These are phyloP conservation scores for Pheosia tremula DNA, from an alignment of 2,888 invertebrate genomes.

Conservation along the genomic window DNA sequence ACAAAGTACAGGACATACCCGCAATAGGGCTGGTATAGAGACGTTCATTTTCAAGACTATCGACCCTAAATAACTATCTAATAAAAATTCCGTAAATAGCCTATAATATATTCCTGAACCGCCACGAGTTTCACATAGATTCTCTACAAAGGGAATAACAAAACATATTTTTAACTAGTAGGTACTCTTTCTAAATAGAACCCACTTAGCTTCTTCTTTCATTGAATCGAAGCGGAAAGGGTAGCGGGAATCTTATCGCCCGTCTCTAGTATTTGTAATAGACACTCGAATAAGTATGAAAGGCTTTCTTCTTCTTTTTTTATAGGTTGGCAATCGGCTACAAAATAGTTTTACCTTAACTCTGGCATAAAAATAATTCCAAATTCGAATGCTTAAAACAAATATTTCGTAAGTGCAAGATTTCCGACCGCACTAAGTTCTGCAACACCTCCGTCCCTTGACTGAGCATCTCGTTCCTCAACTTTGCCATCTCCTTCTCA, in stretches of 20 bases:
- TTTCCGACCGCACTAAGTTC: slow-evolving; percentile 49
- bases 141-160: not conserved
- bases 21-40: not conserved
- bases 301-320: no score
- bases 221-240: no score
- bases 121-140: not conserved
- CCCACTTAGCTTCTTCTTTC: not conserved
- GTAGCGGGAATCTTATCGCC: no score
- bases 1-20: not conserved
- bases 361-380: not conserved
- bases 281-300: no score
- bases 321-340: no score
- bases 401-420: slow-evolving; percentile 15
- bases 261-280: no score
- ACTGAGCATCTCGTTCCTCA: slow-evolving; percentile 38
- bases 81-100: not conserved
- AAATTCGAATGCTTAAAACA: slow-evolving; percentile 9
- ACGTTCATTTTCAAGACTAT: not conserved
- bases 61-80: not conserved
- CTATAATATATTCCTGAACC: no score
- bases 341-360: no score
- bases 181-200: not conserved
- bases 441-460: slow-evolving; percentile 50
- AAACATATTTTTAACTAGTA: not conserved
- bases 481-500: slow-evolving; percentile 37